Percentiles rank a stretch among this genome's conserved stretches.
phyloP scores from a whole-genome alignment of 2,113 vertebrate species.

The Bettongia penicillata region DNA sequence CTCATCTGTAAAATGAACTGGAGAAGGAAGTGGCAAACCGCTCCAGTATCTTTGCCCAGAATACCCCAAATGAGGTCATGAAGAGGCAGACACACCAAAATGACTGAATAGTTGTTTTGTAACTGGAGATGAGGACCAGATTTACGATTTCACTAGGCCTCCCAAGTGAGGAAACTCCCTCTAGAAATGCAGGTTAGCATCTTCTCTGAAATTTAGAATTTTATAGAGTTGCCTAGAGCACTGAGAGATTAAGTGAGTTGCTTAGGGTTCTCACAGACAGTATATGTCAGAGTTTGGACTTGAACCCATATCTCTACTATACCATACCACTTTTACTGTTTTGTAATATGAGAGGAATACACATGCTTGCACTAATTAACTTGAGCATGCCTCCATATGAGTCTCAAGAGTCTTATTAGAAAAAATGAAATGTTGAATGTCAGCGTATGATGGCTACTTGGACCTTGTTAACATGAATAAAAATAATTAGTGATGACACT shows the following conservation, averaged over 20 bases:
- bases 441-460: background rate
- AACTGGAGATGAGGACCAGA: background rate
- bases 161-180: background rate
- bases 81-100: too few relatives aligned
- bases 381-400: background rate
- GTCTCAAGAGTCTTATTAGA: background rate
- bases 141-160: background rate
- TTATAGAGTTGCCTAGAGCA: background rate
- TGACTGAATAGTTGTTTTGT: background rate
- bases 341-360: background rate
- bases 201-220: background rate
- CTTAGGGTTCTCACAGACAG: background rate
- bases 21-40: too few relatives aligned
- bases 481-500: background rate
- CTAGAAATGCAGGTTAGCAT: background rate
- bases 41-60: too few relatives aligned
- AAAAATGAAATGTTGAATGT: background rate
- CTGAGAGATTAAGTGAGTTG: background rate
- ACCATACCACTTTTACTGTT: background rate
- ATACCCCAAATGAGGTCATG: too few relatives aligned
- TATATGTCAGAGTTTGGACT: background rate
- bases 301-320: background rate
- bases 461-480: background rate
- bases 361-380: background rate
- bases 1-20: too few relatives aligned